Evolutionary conservation across 1,140 invertebrate genomes (phyloP), one percentile per base, ranked within the genome.

Genomic region (Spodoptera litura): DNA sequence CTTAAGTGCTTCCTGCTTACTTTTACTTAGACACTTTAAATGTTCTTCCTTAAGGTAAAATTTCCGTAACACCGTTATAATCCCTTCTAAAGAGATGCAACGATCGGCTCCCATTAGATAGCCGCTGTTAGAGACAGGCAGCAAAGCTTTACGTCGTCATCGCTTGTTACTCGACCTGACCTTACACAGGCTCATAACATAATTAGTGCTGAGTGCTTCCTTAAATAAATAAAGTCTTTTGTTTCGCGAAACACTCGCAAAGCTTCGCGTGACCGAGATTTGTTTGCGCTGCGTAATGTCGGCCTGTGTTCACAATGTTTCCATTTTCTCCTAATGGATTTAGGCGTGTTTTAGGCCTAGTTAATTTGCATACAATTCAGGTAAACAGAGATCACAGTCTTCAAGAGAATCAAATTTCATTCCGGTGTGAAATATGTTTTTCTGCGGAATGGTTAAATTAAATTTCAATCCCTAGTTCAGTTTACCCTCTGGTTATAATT

Each of bases 401-500:
- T n/a, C 12, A n/a, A 27, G 20, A 61, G n/a, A 20, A 51, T 25
- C 27, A 27, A 74, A 59, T 52, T 44, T 74, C 4, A 52, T 49
- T 75, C 53, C 49, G 27, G 12, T 10, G 13, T 62, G 51, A 75
- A 55, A 53, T 64, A 64, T 75, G 49, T 53, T 75, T 68, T 62
- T 44, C 74, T 44, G 52, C 35, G 25, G 61, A 79, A 13, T 74
- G 58, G 52, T 78, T 79, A 87, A 89, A 89, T 90, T 91, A 87
- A 91, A 90, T 88, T 92, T 89, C 86, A 88, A 90, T 90, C 83
- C 82, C 81, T 78, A 78, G 80, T 88, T 75, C 84, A 80, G 78
- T 89, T 89, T 87, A 85, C 84, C 87, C 88, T 85, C 82, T 83
- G 84, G 86, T 89, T 90, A 91, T 89, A 90, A 91, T 91, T 93